Evolutionary conservation across 2,113 vertebrate species (phyloP), one percentile per base, ranked within the genome.

Genomic region (Trogon melanurus): DNA sequence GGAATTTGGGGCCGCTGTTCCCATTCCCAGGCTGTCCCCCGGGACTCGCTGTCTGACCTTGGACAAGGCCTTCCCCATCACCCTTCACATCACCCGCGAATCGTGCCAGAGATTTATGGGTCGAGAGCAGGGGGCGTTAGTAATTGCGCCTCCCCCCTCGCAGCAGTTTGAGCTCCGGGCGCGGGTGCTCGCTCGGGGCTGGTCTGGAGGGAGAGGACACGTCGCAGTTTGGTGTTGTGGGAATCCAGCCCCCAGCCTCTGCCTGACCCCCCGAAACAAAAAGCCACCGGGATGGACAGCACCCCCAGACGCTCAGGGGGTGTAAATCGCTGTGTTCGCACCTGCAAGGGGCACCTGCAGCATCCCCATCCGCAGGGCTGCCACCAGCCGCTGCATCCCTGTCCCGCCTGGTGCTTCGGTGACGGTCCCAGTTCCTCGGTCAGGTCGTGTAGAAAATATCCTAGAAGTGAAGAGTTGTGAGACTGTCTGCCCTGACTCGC

Each of bases 61-160:
- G 71, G 94, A 89, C 89, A 5, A 96, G 94, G 81, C 88, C 89
- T 94, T 88, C 95, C 90, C 93, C 85, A 2, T 88, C 95, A 79
- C 69, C 87, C 91, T 93, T 87, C 81, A 27, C 83, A 36, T 30
- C 15, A 12, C 79, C 69, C 19, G 2, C 50, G 79, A 79, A 82
- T 94, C 56, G 29, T 70, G 75, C 50, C 1, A 5, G 90, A 78
- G 94, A 93, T 91, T 91, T 90, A 87, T 91, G 89, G 86, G 75
- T 47, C 0, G 2, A 82, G 64, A 91, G 88, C 27, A 14, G 16
- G 0, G 30, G 9, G 45, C 79, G 34, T 88, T 73, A 80, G 85
- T 82, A 72, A 89, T 79, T 9, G 23, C 1, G 27, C 69, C 70
- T 82, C 70, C 89, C 69, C 51, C 44, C 36, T 76, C 15, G 1